Base-by-base conservation (phyloP, 2,797 vertebrate species). In the Lagorchestes hirsutus region DNA sequence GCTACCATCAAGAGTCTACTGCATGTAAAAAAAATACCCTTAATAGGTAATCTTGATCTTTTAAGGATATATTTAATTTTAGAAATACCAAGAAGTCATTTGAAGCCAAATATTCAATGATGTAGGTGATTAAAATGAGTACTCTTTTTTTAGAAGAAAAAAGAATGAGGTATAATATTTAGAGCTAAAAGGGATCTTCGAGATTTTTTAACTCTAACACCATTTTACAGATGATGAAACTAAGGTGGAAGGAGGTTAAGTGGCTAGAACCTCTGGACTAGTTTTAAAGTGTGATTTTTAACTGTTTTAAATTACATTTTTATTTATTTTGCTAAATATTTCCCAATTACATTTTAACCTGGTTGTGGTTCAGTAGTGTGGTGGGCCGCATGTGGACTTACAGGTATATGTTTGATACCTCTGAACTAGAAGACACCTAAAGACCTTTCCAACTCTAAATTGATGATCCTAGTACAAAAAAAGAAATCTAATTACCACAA, bases 401-500 rank as follows among this genome's bases (percentile, higher is more conserved):
- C 34, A 74, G 34, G 62, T 40, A 1, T 16, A 40, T 40, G n/a
- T 74, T 74, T 74, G 62, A 40, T 5, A 74, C n/a, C 62, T 74
- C 62, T 74, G n/a, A 14, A 74, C 34, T 67, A 67, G 34, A 67
- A n/a, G 62, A 34, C 34, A 34, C 14, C 34, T 67, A n/a, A 16
- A 34, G 34, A n/a, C 28, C 18, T 67, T 67, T 67, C 62, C 62
- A 67, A 67, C 14, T 74, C 34, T 74, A 74, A 74, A 74, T 40
- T 16, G 14, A 6, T 31, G 34, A 40, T 40, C 16, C n/a, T 40
- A 40, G 34, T 22, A 74, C 34, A 96, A 97, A 95, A 92, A 97
- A 93, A 92, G 97, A 93, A 96, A 14, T 95, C 3, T 8, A 94
- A 97, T 96, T 93, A 98, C 55, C 92, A 98, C 93, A 40, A n/a